Base-by-base conservation (phyloP, 2,888 invertebrate genomes). In the Charanyca ferruginea region DNA sequence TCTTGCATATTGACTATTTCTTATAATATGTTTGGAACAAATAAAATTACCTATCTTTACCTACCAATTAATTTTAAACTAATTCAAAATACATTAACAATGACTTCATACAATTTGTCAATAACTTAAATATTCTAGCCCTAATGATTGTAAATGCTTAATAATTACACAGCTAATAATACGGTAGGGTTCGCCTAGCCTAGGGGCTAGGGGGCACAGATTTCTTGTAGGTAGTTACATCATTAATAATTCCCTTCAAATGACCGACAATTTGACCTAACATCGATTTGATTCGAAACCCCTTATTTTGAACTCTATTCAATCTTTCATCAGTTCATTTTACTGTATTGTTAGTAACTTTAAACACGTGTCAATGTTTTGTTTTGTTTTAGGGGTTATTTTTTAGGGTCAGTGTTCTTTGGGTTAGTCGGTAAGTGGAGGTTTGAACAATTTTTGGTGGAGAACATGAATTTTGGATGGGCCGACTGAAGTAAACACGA, bases 191-290 rank as follows among this genome's bases (percentile, higher is more conserved):
- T 32, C 18, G 16, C 8, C 42, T 45, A 8, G 44, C n/a, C n/a
- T 5, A 25, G 61, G 41, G 28, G 8, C 48, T 48, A 9, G 47
- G 9, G 38, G 61, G 44, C 49, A 49, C 41, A 32, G 71, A 70
- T 76, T 75, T 76, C 45, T 42, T 25, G 44, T 5, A 38, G 38
- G 35, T 23, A 51, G 4, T 45, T 9, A 22, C 22, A 8, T 70
- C 62, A 20, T 73, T n/a, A 73, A 76, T 73, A 76, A 73, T 73
- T 73, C 76, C 7, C 13, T 47, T 9, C 18, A 11, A 62, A 35
- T 25, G 32, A 42, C 42, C 47, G 48, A 41, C 28, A 45, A 42
- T 57, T 67, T 74, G 47, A 68, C 60, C 44, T 52, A 11, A 8
- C 52, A 53, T 48, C 23, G 42, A 59, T 51, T 59, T 18, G 23